Evolutionary conservation across 2,888 invertebrate genomes (phyloP), one percentile per base, ranked within the genome.

Genomic region (Stenodema calcarata): DNA sequence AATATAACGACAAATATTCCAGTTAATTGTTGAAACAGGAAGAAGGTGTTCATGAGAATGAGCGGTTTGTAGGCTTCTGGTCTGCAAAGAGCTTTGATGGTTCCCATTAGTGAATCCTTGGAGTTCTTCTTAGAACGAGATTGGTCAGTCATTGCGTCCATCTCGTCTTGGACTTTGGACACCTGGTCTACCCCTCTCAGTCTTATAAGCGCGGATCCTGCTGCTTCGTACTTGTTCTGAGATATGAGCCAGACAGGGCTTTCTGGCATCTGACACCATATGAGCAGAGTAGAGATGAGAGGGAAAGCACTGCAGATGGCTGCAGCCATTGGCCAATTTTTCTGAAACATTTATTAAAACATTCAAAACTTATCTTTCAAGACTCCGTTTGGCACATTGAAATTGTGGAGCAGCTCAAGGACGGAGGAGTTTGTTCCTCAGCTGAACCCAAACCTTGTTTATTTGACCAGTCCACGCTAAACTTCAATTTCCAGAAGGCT

Each of bases 1-100:
- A 93, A 93, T 12, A 94, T 92, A 0, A 93, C 91, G 0, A 93
- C 92, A 89, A 93, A 93, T 1, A 92, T 91, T 0, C 94, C 94
- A 4, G 93, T 91, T 88, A 93, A 92, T 89, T 94, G 94, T 89
- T 93, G 93, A 89, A 93, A 93, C 88, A 93, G 92, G 90, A 93
- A 93, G 89, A 91, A 93, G 0, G 89, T 87, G 2, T 92, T 88
- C 89, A 93, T 92, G 14, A 93, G 91, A 9, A 90, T 70, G 82
- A 93, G 92, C 0, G 93, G 93, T 83, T 92, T 91, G 70, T 92
- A 90, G 0, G 92, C 92, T 79, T 91, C 91, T 0, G 92, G 73
- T 62, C 85, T 41, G 90, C 81, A 86, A 23, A 88, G 73, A n/a
- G 87, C 86, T 78, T 88, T 87, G 12, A 91, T 81, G 18, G 87